Percentiles rank a stretch among this genome's conserved stretches.
These are phyloP conservation scores for Molorchus minor DNA, from an alignment of 2,888 invertebrate species.

Conservation along the genomic window DNA sequence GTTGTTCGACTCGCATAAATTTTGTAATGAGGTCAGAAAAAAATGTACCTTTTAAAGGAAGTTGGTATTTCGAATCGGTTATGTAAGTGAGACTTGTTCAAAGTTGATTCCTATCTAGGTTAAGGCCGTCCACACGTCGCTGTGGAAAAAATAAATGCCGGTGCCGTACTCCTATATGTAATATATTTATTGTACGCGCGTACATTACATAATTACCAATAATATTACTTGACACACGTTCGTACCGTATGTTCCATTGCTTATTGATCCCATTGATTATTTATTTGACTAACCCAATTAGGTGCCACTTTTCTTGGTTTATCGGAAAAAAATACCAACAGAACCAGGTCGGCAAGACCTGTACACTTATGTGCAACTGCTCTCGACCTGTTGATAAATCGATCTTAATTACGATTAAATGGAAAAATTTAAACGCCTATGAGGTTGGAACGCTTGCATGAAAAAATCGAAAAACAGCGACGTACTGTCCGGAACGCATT, in stretches of 20 bases:
- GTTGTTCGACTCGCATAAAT: slow-evolving; percentile 38
- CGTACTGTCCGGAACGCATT: too few species aligned
- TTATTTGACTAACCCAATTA: slow-evolving; percentile 40
- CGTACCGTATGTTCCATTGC: slow-evolving; percentile 24
- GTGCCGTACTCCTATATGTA: slow-evolving; percentile 28
- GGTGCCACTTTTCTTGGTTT: slow-evolving; percentile 28
- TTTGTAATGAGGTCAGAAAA: slow-evolving; percentile 49
- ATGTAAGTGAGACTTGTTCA: slow-evolving; percentile 53
- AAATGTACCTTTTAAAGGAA: slow-evolving; percentile 55
- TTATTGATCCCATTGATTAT: slow-evolving; percentile 33
- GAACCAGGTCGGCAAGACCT: slow-evolving; percentile 28
- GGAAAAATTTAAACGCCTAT: background rate
- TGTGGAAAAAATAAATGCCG: slow-evolving; percentile 37
- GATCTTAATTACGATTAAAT: slow-evolving; percentile 6
- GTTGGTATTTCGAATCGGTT: slow-evolving; percentile 56
- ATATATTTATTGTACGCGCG: slow-evolving; percentile 4
- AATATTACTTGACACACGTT: slow-evolving; percentile 23
- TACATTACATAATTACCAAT: slow-evolving; percentile 23
- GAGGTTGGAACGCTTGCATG: background rate
- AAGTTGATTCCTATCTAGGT: slow-evolving; percentile 56
- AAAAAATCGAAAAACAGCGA: too few species aligned
- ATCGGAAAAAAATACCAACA: slow-evolving; percentile 20
- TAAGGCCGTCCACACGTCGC: slow-evolving; percentile 54
- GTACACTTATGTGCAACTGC: slow-evolving; percentile 21
- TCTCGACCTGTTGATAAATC: slow-evolving; percentile 9